Conservation (phyloP, 2,888 invertebrate species). For the Chrysolina oricalcia region DNA sequence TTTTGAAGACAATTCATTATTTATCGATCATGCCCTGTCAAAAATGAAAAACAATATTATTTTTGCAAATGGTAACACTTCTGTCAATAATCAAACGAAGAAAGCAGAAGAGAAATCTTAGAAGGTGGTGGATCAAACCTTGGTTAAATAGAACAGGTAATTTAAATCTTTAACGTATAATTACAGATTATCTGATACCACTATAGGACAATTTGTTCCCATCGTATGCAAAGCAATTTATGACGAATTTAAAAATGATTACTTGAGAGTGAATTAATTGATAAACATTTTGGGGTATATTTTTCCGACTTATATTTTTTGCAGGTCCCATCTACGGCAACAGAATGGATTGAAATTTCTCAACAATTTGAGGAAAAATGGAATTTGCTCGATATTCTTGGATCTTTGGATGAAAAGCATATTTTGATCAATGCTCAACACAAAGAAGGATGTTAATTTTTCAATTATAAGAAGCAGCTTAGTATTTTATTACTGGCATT, state of each 20-base stretch:
- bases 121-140: constrained; percentile 1
- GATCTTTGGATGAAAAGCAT: constrained; percentile 58
- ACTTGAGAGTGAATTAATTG: constrained; percentile 38
- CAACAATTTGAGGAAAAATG: constrained; percentile 48
- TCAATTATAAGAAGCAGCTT: constrained; percentile 38
- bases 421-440: constrained; percentile 46
- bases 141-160: background rate
- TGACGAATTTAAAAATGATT: constrained; percentile 35
- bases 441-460: constrained; percentile 54
- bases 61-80: background rate
- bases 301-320: constrained; percentile 18
- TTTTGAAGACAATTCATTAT: background rate
- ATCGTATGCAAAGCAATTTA: constrained; percentile 32
- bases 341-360: constrained; percentile 48
- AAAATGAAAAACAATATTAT: background rate
- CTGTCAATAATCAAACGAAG: background rate
- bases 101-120: background rate
- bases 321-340: constrained; percentile 43
- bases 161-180: constrained; percentile 35
- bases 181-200: constrained; percentile 34
- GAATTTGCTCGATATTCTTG: constrained; percentile 57
- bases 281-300: background rate
- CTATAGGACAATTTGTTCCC: constrained; percentile 37
- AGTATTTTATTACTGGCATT: constrained; percentile 60
- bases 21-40: background rate